Evolutionary conservation across 1,140 invertebrate species (phyloP), one percentile per base, ranked within the genome.

Genomic region (Hydropsyche tenuis): DNA sequence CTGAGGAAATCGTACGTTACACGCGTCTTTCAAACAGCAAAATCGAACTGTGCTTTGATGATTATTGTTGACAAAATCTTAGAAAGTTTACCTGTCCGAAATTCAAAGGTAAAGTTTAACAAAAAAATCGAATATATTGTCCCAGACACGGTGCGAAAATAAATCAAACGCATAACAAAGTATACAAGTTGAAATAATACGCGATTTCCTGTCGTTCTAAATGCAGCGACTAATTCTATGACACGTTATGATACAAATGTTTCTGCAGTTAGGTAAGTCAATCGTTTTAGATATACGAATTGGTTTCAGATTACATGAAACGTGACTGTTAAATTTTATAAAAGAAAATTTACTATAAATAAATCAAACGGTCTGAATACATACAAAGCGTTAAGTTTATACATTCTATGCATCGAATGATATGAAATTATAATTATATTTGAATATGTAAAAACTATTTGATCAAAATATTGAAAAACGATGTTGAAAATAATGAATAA

Each of bases 1-100:
- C 42, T 14, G 16, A 43, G 7, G 30, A 65, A 65, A 65, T 43
- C 27, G 30, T 43, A 65, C 53, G 18, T 11, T n/a, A 22, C 53
- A 22, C 18, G 11, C 7, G 53, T 3, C 22, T 60, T 60, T 23
- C 11, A 60, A 60, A 22, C 3, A 48, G 14, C 46, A 48, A 48
- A 53, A 53, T 7, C 5, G 18, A 20, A 53, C 16, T 16, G 48
- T 18, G 9, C 5, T 16, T 20, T 1, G 6, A 2, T 53, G n/a
- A 20, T 53, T 53, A 18, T 18, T 53, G 48, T 53, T 20, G 48
- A 53, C 48, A 20, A 53, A 53, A 53, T 53, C 18, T 53, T 18
- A 6, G n/a, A 20, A 5, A 53, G 7, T 53, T 53, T 53, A 53
- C 48, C 48, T 18, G 48, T 53, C 12, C 46, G n/a, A n/a, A n/a